Conservation (phyloP, 2,888 invertebrate species). For the Abscondita cerata region DNA sequence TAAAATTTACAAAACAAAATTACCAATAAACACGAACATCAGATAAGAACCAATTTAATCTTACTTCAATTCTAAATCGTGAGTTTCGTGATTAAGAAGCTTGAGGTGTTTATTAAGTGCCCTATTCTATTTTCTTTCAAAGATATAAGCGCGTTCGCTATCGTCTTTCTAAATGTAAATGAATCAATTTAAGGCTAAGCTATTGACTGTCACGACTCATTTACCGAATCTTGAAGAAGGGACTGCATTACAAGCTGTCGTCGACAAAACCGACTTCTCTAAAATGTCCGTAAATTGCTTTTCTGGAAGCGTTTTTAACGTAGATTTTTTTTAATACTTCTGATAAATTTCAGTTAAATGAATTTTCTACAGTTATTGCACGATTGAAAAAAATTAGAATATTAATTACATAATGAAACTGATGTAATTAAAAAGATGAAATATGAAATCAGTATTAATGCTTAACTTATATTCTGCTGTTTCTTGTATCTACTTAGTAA, state of each 20-base stretch:
- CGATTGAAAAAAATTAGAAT: no score
- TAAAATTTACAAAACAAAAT: no score
- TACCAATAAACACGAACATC: slow-evolving; percentile 16
- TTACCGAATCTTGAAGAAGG: slow-evolving; percentile 29
- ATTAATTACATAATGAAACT: no score
- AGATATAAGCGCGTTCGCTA: slow-evolving; percentile 33
- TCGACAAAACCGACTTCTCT: slow-evolving; percentile 25
- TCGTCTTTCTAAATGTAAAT: slow-evolving; percentile 35
- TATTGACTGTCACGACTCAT: slow-evolving; percentile 33
- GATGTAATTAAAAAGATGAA: no score
- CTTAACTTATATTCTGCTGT: no score
- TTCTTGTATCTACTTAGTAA: no score
- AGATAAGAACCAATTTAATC: slow-evolving; percentile 32
- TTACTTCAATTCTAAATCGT: slow-evolving; percentile 32
- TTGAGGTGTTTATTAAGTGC: slow-evolving; percentile 34
- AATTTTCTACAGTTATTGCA: no score
- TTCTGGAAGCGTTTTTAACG: no score
- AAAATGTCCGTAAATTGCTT: slow-evolving; percentile 25
- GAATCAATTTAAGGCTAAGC: slow-evolving; percentile 33
- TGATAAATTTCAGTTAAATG: no score
- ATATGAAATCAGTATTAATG: no score
- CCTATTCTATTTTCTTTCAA: slow-evolving; percentile 33
- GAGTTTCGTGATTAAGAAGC: slow-evolving; percentile 32
- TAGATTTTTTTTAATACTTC: no score
- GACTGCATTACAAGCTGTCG: no score